These are phyloP conservation scores for Lagocephalus sceleratus DNA, from an alignment of 2,797 vertebrate genomes.

Conservation along the genomic window DNA sequence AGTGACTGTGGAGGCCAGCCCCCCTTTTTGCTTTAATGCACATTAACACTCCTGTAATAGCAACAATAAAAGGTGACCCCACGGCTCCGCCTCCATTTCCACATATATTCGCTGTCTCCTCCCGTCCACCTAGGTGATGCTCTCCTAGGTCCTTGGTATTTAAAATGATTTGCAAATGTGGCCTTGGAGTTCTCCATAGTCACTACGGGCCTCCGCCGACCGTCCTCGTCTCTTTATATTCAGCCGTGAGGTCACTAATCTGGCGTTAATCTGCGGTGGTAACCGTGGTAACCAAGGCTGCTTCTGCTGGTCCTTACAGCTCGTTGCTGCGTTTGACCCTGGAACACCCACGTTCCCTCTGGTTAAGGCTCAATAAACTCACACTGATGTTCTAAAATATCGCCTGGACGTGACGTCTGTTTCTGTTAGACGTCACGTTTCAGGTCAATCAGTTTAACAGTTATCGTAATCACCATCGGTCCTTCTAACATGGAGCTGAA, in stretches of 20 bases:
- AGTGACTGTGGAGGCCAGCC: constrained; percentile 34
- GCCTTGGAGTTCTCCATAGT: constrained; percentile 66
- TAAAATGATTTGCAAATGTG: constrained; percentile 78
- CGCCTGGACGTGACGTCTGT: too few relatives aligned
- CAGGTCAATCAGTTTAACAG: constrained; percentile 48
- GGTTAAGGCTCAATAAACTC: too few relatives aligned
- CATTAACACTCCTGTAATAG: constrained; percentile 49
- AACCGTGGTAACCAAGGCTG: too few relatives aligned
- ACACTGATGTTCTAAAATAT: too few relatives aligned
- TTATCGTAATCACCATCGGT: constrained; percentile 35
- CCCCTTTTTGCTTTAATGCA: constrained; percentile 40
- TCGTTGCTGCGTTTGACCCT: too few relatives aligned
- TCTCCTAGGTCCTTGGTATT: constrained; percentile 68
- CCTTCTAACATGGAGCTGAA: constrained; percentile 62
- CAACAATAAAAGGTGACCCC: constrained; percentile 49
- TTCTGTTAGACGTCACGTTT: constrained; percentile 46
- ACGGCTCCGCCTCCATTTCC: constrained; percentile 6
- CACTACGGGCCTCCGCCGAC: constrained; percentile 59
- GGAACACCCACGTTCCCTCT: too few relatives aligned
- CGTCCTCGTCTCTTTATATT: constrained; percentile 46
- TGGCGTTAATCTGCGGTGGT: too few relatives aligned
- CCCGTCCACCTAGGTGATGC: constrained; percentile 45
- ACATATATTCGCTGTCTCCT: constrained; percentile 24
- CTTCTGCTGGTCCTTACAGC: too few relatives aligned
- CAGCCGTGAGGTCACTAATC: too few relatives aligned